Evolutionary conservation across 2,113 vertebrate species (phyloP).

Genomic region (Oncorhynchus gorbuscha): DNA sequence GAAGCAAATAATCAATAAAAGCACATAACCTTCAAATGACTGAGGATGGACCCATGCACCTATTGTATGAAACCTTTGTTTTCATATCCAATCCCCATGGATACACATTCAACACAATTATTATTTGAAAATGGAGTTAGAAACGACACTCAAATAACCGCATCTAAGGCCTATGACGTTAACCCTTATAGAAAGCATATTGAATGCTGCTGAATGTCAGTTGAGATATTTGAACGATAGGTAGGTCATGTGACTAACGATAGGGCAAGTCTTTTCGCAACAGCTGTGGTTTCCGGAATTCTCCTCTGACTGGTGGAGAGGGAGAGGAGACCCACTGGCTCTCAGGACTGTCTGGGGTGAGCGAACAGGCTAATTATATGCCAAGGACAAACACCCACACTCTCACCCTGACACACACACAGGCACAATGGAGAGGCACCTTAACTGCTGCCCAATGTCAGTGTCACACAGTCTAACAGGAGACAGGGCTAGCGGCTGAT

Average conservation of each 20-base stretch:
- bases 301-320: constrained; percentile 28
- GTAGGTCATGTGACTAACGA: constrained; percentile 13
- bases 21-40: constrained; percentile 44
- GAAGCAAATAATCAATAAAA: constrained; percentile 58
- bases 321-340: constrained; percentile 48
- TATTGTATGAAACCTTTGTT: constrained; percentile 4
- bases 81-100: background rate
- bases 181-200: background rate
- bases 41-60: constrained; percentile 4
- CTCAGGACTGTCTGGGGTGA: constrained; percentile 41
- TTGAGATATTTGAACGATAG: constrained; percentile 22
- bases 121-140: background rate
- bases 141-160: background rate
- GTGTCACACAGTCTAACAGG: constrained; percentile 38
- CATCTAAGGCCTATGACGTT: constrained; percentile 13
- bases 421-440: constrained; percentile 39
- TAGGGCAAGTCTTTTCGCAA: constrained; percentile 53
- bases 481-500: constrained; percentile 50
- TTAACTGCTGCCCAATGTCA: constrained; percentile 66
- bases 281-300: constrained; percentile 46
- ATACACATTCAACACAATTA: constrained; percentile 21
- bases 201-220: constrained; percentile 4
- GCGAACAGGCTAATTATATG: constrained; percentile 71
- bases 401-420: background rate
- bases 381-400: constrained; percentile 69